Base-by-base conservation (phyloP, 2,888 invertebrate species). In the Theretra japonica region DNA sequence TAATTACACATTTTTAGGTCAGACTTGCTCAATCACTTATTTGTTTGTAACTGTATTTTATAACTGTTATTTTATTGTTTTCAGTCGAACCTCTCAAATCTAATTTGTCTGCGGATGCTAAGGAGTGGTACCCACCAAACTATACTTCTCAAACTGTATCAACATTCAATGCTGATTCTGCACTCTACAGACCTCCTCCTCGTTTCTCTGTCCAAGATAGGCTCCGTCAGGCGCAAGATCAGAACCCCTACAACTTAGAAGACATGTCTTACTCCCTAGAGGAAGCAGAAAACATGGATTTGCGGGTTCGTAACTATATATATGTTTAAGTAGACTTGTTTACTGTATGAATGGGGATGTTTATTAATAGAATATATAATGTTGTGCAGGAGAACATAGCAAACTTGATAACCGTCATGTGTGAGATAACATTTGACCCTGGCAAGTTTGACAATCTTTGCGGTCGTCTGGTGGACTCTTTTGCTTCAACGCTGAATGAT, bases 391-490 rank as follows among this genome's bases (percentile, higher is more conserved):
- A 94, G 85, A 95, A 94, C 81, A 93, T 95, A 81, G 89, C 84
- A 68, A 96, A 96, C 88, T 90, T 97, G 84, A 95, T 96, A 86
- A 96, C 96, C 74, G 96, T 97, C 71, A 96, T 97, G 93, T 95
- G 96, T 83, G 96, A 96, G 86, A 95, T 97, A 83, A 97, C 97
- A 81, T 95, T 96, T 86, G 97, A 97, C 95, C 97, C 97, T 69
- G 97, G 97, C 79, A 96, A 96, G 85, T 97, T 97, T 84, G 96
- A 97, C 86, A 95, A 95, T 80, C 92, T 97, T 74, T 95, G 97
- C 73, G 96, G 96, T 68, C 95, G 96, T 72, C 95, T 97, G 82
- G 95, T 96, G 82, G 96, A 96, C 84, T 96, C 96, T 6, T 96
- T 97, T 83, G 95, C 95, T 73, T 95, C 95, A 71, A 96, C 96